A percentile compares a stretch with the other conserved stretches of the same genome.
Conservation (phyloP, 2,888 invertebrate genomes). For the Congeria kusceri region DNA sequence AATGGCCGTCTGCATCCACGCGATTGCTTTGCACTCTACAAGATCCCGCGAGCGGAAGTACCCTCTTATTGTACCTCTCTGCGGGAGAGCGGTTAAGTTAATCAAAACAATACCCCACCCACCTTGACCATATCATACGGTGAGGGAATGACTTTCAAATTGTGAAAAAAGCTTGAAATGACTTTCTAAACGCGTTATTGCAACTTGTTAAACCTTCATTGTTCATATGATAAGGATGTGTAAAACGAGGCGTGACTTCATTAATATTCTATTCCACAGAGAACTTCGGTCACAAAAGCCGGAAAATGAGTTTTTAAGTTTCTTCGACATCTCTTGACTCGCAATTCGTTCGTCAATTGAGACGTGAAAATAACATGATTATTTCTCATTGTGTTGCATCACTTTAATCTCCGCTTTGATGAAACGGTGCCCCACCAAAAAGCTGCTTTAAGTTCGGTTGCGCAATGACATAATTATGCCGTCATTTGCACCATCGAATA, state of each 20-base stretch:
- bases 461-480: conserved; percentile 23
- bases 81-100: not conserved
- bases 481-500: too few species aligned
- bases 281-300: conserved; percentile 43
- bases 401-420: conserved; percentile 21
- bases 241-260: conserved; percentile 63
- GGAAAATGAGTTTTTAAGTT: conserved; percentile 57
- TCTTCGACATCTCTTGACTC: conserved; percentile 35
- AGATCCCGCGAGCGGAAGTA: conserved; percentile 3
- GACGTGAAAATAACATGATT: conserved; percentile 50
- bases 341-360: conserved; percentile 48
- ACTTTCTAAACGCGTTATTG: conserved; percentile 57
- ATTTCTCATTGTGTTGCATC: conserved; percentile 44
- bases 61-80: conserved; percentile 1
- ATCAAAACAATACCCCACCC: conserved; percentile 14
- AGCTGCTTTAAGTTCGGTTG: conserved; percentile 34
- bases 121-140: conserved; percentile 22
- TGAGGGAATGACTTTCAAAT: conserved; percentile 43
- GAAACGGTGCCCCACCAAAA: conserved; percentile 4
- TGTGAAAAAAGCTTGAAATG: conserved; percentile 60
- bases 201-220: conserved; percentile 49
- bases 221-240: conserved; percentile 39
- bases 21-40: conserved; percentile 5
- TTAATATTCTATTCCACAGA: conserved; percentile 55
- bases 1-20: too few species aligned